Evolutionary conservation across 2,888 invertebrate genomes (phyloP), one percentile per base, ranked within the genome.

Genomic region (Cataglyphis cursor): DNA sequence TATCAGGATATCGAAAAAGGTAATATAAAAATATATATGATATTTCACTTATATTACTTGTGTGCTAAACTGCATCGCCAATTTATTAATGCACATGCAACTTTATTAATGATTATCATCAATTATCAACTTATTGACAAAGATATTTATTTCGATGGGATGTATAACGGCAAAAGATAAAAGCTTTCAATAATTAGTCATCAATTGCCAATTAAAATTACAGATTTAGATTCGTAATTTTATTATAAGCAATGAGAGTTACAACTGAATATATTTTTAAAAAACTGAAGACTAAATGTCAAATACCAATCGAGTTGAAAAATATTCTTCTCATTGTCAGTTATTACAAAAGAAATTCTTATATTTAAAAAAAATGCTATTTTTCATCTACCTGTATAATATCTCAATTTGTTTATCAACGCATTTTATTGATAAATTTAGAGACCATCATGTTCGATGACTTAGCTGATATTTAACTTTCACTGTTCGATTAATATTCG

Each of bases 1-100:
- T 99, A 99, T 94, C 99, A 99, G 95, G 99, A 99, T 94, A 97
- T 99, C 93, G 99, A 99, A 94, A 98, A 99, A 97, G 98, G 98
- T 98, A 94, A 38, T 5, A 15, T 2, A 18, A 38, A 54, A 64
- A 41, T n/a, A 28, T 12, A 18, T 38, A 8, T 9, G 8, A 21
- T 31, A 21, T 54, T 10, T 75, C 18, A 44, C 0, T 15, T 9
- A 21, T 31, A 48, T 31, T 10, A 64, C 3, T n/a, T 35, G 59
- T 35, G 6, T 6, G 0, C 48, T 61, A n/a, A 61, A 24, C 0
- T 48, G 35, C 28, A 28, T 28, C 28, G 28, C 2, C 28, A 28
- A 28, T 28, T 28, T 28, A 28, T 2, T 2, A 28, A 28, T 2
- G 28, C 28, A 28, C 28, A 28, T 28, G 2, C 28, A 18, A 61